Evolutionary conservation across 2,888 invertebrate species (phyloP).

Genomic region (Stenichneumon culpator): DNA sequence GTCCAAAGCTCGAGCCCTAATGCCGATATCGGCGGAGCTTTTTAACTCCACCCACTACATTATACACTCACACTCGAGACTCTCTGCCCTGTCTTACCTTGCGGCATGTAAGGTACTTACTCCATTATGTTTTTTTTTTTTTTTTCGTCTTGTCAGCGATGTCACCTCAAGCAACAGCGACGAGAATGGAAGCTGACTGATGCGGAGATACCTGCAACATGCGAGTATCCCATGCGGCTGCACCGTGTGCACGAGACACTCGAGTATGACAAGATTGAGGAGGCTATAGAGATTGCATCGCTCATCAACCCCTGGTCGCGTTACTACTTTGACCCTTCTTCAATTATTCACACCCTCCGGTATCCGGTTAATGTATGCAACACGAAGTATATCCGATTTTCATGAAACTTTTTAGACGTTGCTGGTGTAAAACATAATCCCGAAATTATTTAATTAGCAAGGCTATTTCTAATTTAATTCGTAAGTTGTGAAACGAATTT

Average conservation of each 20-base stretch:
- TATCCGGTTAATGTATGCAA: conserved; percentile 9
- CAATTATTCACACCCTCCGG: conserved; percentile 29
- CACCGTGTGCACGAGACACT: conserved; percentile 28
- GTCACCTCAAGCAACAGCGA: neutral
- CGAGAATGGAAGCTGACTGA: conserved; percentile 30
- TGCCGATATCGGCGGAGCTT: neutral
- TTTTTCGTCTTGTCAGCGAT: conserved; percentile 13
- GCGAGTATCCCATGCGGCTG: conserved; percentile 11
- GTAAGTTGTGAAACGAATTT: too few species aligned
- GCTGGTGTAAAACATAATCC: too few species aligned
- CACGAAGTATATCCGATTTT: neutral
- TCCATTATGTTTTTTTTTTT: conserved; percentile 20
- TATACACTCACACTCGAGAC: conserved; percentile 52
- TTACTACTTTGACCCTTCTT: conserved; percentile 44
- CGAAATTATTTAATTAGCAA: too few species aligned
- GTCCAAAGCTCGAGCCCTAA: neutral
- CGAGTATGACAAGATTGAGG: conserved; percentile 25
- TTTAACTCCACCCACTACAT: conserved; percentile 40
- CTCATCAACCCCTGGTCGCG: conserved; percentile 16
- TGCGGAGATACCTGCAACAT: conserved; percentile 7
- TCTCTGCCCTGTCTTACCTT: conserved; percentile 36
- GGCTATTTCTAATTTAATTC: too few species aligned
- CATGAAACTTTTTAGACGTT: neutral
- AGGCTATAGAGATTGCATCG: conserved; percentile 53
- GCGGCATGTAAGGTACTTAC: conserved; percentile 45